Conservation (phyloP, 2,113 vertebrate genomes). For the Mobula birostris region DNA sequence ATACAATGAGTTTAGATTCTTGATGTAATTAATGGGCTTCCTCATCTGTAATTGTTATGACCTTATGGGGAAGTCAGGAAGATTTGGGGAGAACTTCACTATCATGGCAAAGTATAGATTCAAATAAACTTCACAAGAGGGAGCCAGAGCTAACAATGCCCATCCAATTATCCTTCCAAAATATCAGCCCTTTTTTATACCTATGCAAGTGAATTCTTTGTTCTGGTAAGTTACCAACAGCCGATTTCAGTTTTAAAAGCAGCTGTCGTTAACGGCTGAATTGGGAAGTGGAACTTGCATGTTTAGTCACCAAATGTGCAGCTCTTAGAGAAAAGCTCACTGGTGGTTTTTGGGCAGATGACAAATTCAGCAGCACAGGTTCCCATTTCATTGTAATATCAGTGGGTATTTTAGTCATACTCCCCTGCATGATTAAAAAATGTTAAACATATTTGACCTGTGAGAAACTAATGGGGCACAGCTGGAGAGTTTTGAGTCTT, state of each 20-base stretch:
- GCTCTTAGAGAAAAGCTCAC: neutral
- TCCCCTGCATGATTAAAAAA: neutral
- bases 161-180: neutral
- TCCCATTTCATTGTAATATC: neutral
- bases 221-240: neutral
- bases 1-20: neutral
- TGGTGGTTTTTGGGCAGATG: neutral
- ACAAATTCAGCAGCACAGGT: neutral
- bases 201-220: neutral
- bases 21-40: neutral
- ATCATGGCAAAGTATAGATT: neutral
- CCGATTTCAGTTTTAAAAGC: neutral
- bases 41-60: neutral
- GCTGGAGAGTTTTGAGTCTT: neutral
- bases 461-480: neutral
- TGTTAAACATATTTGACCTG: neutral
- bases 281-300: slow-evolving; percentile 21
- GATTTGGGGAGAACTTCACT: neutral
- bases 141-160: neutral
- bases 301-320: slow-evolving; percentile 6
- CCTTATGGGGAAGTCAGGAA: neutral
- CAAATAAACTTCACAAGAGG: neutral
- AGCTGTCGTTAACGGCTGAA: neutral
- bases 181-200: neutral
- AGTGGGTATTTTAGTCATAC: neutral